These are phyloP conservation scores for Acomys russatus DNA, from an alignment of 2,797 vertebrate genomes.

Conservation along the genomic window DNA sequence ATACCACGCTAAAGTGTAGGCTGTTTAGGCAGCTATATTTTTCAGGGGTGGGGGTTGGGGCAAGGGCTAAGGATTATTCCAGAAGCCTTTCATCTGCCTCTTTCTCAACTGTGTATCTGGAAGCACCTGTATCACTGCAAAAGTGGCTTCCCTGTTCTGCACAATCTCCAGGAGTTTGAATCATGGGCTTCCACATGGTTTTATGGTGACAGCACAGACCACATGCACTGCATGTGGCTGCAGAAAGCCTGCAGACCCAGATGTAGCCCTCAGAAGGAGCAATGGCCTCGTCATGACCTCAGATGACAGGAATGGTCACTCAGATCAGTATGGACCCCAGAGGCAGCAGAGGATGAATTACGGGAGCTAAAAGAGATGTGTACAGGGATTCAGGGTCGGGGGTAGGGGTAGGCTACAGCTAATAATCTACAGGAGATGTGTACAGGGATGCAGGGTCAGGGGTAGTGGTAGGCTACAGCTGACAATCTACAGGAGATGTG, in stretches of 20 bases:
- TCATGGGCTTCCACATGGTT: not conserved
- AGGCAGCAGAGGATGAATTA: not conserved
- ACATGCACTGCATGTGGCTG: not conserved
- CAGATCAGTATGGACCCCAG: not conserved
- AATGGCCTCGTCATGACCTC: not conserved
- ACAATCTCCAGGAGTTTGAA: not conserved
- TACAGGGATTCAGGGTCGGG: too few relatives aligned
- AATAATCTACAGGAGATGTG: too few relatives aligned
- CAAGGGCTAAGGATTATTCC: not conserved
- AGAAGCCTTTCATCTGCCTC: not conserved
- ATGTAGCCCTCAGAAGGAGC: not conserved
- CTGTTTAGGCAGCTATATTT: not conserved
- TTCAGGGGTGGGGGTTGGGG: not conserved
- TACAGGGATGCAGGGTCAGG: too few relatives aligned
- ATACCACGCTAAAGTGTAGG: not conserved
- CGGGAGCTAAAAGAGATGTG: too few relatives aligned
- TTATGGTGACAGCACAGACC: not conserved
- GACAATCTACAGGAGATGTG: not conserved
- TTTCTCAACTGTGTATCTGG: not conserved
- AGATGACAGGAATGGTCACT: not conserved
- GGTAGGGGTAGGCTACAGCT: too few relatives aligned
- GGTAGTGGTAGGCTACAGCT: too few relatives aligned
- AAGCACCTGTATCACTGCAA: not conserved
- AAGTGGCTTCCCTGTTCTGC: not conserved
- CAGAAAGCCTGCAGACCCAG: not conserved